Evolutionary conservation across 2,888 invertebrate species (phyloP).

Genomic region (Synanthedon vespiformis): DNA sequence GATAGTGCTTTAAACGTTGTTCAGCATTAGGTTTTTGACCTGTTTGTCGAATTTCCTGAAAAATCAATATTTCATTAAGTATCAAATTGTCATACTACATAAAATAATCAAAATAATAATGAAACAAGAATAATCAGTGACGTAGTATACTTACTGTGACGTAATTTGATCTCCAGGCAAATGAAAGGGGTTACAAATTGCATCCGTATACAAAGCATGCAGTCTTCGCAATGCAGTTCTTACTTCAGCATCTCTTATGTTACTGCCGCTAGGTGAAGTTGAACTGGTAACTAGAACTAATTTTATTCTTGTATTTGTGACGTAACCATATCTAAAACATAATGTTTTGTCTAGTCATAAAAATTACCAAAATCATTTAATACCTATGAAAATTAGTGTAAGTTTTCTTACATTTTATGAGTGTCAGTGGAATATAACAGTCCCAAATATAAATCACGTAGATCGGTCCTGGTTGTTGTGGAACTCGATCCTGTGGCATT

Average conservation of each 20-base stretch:
- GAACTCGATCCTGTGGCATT: conserved; percentile 66
- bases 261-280: conserved; percentile 88
- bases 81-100: too few relatives aligned
- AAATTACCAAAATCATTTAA: neutral
- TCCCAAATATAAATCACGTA: conserved; percentile 91
- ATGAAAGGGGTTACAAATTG: conserved; percentile 97
- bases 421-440: conserved; percentile 94
- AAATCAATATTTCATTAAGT: conserved; percentile 12
- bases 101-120: too few relatives aligned
- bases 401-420: conserved; percentile 85
- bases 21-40: conserved; percentile 72
- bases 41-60: conserved; percentile 76
- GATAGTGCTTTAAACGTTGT: conserved; percentile 36
- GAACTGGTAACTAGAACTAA: conserved; percentile 94
- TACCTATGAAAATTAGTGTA: neutral
- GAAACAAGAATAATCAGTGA: too few relatives aligned
- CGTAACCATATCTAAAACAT: conserved; percentile 86
- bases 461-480: conserved; percentile 74
- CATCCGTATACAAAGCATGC: conserved; percentile 92
- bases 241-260: conserved; percentile 93
- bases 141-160: conserved; percentile 78
- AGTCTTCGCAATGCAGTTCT: conserved; percentile 87
- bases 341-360: neutral
- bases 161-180: conserved; percentile 90
- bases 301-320: conserved; percentile 97